phyloP scores from a whole-genome alignment of 1,140 invertebrate species.

The Pygmarrhopalites habei region DNA sequence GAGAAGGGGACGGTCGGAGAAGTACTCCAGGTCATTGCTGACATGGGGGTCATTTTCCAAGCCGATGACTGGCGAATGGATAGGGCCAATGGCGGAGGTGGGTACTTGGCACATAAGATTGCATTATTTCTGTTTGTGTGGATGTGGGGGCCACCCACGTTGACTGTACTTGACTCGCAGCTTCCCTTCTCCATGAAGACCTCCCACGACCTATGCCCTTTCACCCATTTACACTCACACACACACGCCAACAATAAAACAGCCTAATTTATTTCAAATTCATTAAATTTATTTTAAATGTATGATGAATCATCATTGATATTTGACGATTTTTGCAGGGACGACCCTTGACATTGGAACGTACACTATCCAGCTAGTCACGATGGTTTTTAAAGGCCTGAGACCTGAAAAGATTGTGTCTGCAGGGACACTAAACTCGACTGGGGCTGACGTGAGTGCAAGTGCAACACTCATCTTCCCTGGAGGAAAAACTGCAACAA shows the following conservation, averaged over 20 bases:
- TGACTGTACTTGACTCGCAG: too few relatives aligned
- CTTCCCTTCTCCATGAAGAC: too few relatives aligned
- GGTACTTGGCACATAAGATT: slow-evolving; percentile 54
- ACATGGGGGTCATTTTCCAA: slow-evolving; percentile 53
- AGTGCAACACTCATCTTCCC: slow-evolving; percentile 58
- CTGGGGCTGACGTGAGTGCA: slow-evolving; percentile 60
- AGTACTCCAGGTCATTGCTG: slow-evolving; percentile 56
- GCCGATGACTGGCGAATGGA: slow-evolving; percentile 36
- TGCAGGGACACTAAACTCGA: slow-evolving; percentile 55
- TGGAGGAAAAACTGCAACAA: slow-evolving; percentile 55
- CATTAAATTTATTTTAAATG: not conserved
- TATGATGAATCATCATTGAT: not conserved
- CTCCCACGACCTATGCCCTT: too few relatives aligned
- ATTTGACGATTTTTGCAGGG: slow-evolving; percentile 45
- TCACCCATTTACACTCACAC: too few relatives aligned
- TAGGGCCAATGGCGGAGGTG: slow-evolving; percentile 48
- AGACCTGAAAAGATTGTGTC: slow-evolving; percentile 53
- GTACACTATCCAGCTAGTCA: slow-evolving; percentile 68
- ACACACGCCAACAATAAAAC: too few relatives aligned
- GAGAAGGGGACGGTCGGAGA: slow-evolving; percentile 61
- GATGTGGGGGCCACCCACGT: too few relatives aligned
- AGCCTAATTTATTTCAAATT: too few relatives aligned
- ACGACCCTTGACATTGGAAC: slow-evolving; percentile 73
- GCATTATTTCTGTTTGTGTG: not conserved
- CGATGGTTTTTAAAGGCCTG: slow-evolving; percentile 59